These are phyloP conservation scores for Diaprepes abbreviatus DNA, from an alignment of 2,888 invertebrate species.

Conservation along the genomic window DNA sequence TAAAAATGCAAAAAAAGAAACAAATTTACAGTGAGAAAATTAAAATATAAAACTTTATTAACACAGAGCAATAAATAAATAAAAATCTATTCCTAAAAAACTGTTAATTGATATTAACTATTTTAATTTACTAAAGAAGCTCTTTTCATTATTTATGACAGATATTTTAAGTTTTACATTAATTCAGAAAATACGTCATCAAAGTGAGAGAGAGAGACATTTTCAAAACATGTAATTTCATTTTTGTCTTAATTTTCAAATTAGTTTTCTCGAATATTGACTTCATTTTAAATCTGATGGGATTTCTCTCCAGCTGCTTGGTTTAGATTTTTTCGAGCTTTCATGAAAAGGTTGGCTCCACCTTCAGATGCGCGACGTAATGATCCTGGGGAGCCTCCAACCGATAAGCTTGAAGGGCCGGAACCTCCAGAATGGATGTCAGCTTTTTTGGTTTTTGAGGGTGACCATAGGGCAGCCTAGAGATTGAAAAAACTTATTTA, in stretches of 20 bases:
- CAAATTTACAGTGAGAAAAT: no score
- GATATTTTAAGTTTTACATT: no score
- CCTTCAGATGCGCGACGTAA: conserved; percentile 86
- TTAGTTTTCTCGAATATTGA: neutral
- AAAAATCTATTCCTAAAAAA: no score
- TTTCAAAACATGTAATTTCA: no score
- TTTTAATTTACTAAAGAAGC: no score
- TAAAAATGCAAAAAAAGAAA: no score
- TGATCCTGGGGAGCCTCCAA: conserved; percentile 71
- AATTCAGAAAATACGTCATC: neutral
- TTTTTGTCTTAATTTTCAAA: no score
- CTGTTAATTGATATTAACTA: no score
- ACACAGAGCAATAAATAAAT: no score
- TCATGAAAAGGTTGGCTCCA: conserved; percentile 81
- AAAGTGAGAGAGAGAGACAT: neutral
- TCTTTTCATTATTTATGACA: no score
- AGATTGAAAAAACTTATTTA: conserved; percentile 17
- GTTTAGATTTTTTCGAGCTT: conserved; percentile 76
- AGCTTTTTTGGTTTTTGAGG: conserved; percentile 48
- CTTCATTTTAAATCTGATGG: conserved; percentile 34
- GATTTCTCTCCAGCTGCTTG: conserved; percentile 41
- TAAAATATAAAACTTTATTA: no score
- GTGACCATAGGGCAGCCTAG: conserved; percentile 51
- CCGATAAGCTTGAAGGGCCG: conserved; percentile 72
- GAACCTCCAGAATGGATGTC: conserved; percentile 59